Percentiles rank a stretch among this genome's conserved stretches.
Evolutionary conservation across 2,113 vertebrate species (phyloP).

Genomic region (Notechis scutatus): DNA sequence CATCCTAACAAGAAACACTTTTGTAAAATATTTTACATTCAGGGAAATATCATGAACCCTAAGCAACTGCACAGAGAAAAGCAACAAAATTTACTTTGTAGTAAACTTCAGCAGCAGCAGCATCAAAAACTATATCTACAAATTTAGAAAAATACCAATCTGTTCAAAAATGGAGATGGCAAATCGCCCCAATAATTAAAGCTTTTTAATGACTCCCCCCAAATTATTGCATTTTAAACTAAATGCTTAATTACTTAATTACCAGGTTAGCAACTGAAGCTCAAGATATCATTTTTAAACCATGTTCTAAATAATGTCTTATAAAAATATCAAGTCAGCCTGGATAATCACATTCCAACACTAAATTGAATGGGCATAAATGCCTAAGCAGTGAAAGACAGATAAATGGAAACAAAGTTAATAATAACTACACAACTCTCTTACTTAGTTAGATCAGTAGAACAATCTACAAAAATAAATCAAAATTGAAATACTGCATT

Average conservation of each 20-base stretch:
- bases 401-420: conserved; percentile 39
- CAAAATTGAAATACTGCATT: conserved; percentile 26
- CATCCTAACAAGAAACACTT: conserved; percentile 34
- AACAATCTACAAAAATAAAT: conserved; percentile 5
- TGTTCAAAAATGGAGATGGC: background rate
- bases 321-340: conserved; percentile 44
- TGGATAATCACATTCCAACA: conserved; percentile 42
- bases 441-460: background rate
- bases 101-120: background rate
- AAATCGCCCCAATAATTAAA: background rate
- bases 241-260: background rate
- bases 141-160: background rate
- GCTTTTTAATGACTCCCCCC: background rate
- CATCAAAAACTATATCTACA: background rate
- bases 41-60: conserved; percentile 4
- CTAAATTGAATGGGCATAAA: conserved; percentile 38
- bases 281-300: conserved; percentile 42
- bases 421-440: background rate
- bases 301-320: background rate
- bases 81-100: background rate
- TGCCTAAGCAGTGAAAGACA: conserved; percentile 33
- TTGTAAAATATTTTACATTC: background rate
- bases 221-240: background rate
- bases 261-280: background rate
- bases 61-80: conserved; percentile 5